Evolutionary conservation across 2,113 vertebrate genomes (phyloP), one percentile per base, ranked within the genome.

Genomic region (Fulica atra): DNA sequence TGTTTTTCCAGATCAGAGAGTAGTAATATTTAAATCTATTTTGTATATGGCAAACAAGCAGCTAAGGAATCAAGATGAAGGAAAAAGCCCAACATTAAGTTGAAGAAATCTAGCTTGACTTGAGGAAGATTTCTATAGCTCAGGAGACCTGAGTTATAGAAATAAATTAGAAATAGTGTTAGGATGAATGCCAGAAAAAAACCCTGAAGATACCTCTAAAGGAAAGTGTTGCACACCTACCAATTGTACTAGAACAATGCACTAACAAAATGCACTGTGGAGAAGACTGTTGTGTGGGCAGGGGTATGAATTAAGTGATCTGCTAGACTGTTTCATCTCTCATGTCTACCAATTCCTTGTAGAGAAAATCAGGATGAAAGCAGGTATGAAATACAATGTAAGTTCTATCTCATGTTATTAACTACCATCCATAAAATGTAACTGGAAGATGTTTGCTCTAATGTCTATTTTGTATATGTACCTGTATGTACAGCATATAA

Each of bases 401-500:
- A 76, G 15, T 48, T 91, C 42, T 74, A 48, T 46, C 38, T 92
- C 61, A 36, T 35, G 24, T 51, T 88, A 76, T 83, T 91, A 72
- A 73, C 26, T 81, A 86, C 36, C 36, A 66, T 48, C 61, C 51
- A 17, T 81, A 64, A 92, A 88, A 84, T 54, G 50, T 60, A 92
- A 81, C n/a, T 38, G 65, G 73, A 80, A 8, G 57, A 50, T 79
- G 5, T 91, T 87, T 70, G 46, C 68, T 82, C 35, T 92, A 86
- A 60, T 87, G 54, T 95, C 96, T 44, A 92, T 95, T 96, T 93
- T 96, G 92, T 97, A 94, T 38, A 95, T 81, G 35, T 86, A 86
- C 35, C n/a, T 94, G 48, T 97, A 94, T 96, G 73, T 94, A 95
- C 70, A 95, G 93, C 77, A 72, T 92, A 87, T 86, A 68, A 88